Evolutionary conservation across 2,888 invertebrate species (phyloP).

Genomic region (Eupelmus urozonus): DNA sequence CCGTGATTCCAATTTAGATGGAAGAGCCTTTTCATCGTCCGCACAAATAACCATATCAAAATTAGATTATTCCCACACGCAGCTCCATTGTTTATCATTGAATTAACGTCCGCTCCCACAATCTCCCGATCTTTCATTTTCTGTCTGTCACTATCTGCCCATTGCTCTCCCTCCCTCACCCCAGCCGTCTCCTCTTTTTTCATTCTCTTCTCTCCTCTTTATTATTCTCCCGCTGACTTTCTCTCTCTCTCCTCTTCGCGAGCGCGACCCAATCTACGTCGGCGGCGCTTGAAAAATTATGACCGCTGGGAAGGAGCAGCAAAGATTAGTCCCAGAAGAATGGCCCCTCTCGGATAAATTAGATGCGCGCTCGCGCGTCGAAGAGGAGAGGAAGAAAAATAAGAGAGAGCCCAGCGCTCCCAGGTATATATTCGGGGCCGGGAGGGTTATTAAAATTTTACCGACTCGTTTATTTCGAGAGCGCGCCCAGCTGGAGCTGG

Average conservation of each 20-base stretch:
- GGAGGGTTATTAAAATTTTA: conserved; percentile 53
- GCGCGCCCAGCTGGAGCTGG: neutral
- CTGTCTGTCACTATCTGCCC: conserved; percentile 22
- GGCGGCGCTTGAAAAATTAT: conserved; percentile 54
- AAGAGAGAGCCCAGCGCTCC: neutral
- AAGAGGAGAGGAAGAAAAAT: neutral
- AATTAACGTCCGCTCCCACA: neutral
- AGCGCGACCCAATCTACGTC: conserved; percentile 54
- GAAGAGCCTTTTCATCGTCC: too few species aligned
- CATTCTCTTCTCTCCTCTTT: conserved; percentile 24
- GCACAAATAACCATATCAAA: too few species aligned
- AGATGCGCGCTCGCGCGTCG: conserved; percentile 34
- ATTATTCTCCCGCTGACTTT: conserved; percentile 42
- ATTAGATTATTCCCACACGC: neutral
- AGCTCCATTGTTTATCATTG: conserved; percentile 34
- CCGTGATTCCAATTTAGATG: too few species aligned
- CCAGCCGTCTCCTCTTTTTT: conserved; percentile 12
- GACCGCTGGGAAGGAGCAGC: conserved; percentile 54
- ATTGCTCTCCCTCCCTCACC: neutral
- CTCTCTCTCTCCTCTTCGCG: conserved; percentile 24
- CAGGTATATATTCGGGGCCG: conserved; percentile 36
- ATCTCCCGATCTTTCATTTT: conserved; percentile 47
- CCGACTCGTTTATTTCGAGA: conserved; percentile 37
- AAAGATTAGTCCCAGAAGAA: conserved; percentile 57
- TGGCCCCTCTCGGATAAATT: conserved; percentile 49